phyloP scores from a whole-genome alignment of 2,113 vertebrate species.

The Albula glossodonta region DNA sequence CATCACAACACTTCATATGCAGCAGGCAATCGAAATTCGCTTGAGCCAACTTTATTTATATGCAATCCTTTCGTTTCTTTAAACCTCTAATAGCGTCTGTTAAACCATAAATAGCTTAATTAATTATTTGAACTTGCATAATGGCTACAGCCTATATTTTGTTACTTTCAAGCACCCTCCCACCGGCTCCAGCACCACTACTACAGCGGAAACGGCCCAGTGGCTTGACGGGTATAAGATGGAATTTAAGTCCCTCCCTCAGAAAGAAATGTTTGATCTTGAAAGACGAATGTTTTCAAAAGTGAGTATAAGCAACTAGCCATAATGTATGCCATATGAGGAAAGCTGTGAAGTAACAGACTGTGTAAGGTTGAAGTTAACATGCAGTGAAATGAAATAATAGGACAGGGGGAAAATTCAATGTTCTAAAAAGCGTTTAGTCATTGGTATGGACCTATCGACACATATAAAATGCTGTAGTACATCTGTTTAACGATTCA shows the following conservation, averaged over 20 bases:
- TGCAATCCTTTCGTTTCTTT: background rate
- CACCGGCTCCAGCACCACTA: no score
- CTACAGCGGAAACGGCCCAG: background rate
- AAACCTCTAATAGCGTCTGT: background rate
- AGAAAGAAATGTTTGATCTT: constrained; percentile 32
- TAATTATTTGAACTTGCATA: background rate
- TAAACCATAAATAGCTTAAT: background rate
- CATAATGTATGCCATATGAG: constrained; percentile 44
- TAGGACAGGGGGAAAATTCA: background rate
- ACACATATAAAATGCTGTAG: background rate
- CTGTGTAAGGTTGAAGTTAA: constrained; percentile 15
- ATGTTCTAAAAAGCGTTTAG: background rate
- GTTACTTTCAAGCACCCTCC: background rate
- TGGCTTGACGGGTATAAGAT: background rate
- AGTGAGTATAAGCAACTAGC: constrained; percentile 9
- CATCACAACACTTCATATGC: constrained; percentile 7
- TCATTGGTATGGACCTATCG: background rate
- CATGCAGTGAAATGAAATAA: background rate
- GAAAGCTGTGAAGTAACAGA: constrained; percentile 22
- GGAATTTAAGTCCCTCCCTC: background rate
- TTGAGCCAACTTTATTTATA: background rate
- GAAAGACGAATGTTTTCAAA: constrained; percentile 32
- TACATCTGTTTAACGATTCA: background rate
- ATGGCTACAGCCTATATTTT: background rate
- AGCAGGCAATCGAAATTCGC: background rate